phyloP scores from a whole-genome alignment of 2,888 invertebrate species.

The Microplitis manilae region DNA sequence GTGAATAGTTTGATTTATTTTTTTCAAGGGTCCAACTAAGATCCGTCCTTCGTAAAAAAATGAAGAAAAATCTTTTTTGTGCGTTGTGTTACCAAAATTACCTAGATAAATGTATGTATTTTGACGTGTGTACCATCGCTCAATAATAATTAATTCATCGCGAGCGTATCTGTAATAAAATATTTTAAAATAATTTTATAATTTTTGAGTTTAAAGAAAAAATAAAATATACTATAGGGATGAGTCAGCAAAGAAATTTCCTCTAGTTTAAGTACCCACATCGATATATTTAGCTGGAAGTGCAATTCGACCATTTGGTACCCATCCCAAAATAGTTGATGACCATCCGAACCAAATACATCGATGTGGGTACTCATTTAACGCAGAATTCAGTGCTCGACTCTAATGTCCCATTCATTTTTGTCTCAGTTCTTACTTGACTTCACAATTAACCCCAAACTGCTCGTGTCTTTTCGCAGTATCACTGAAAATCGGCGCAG shows the following conservation, averaged over 20 bases:
- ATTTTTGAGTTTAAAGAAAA: conserved; percentile 4
- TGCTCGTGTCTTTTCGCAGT: conserved; percentile 79
- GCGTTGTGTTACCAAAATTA: conserved; percentile 78
- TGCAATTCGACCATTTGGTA: no score
- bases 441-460: conserved; percentile 78
- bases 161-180: conserved; percentile 73
- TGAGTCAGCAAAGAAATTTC: no score
- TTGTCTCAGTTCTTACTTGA: conserved; percentile 69
- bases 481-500: conserved; percentile 83
- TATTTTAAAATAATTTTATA: neutral
- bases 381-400: neutral
- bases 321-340: no score
- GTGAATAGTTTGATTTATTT: conserved; percentile 70
- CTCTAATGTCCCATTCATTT: neutral
- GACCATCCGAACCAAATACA: no score
- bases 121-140: conserved; percentile 85
- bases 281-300: no score
- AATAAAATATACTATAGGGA: neutral
- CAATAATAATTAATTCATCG: conserved; percentile 79
- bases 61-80: conserved; percentile 81
- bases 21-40: conserved; percentile 74
- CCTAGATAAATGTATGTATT: conserved; percentile 84
- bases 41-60: conserved; percentile 83
- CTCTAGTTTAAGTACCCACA: no score
- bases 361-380: neutral